Evolutionary conservation across 2,797 vertebrate species (phyloP), one percentile per base, ranked within the genome.

Genomic region (Microcaecilia unicolor): DNA sequence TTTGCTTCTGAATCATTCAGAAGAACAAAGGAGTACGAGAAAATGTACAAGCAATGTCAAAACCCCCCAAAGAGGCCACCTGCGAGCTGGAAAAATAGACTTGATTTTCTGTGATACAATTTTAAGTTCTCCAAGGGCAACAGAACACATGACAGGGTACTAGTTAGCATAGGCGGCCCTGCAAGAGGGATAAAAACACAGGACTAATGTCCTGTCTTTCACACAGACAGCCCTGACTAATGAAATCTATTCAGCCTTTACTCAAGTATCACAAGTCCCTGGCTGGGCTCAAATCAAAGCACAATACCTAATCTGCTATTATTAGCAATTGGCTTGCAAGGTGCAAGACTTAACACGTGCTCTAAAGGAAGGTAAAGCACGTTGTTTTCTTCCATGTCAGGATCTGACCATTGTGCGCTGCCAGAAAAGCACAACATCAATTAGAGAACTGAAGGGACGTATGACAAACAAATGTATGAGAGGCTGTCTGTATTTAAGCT

Each of bases 231-330:
- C 34, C 37, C 17, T 35, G 27, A 31, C 37, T 41, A 41, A 48
- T 25, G 48, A 41, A 41, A 35, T 41, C 45, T 41, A 36, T 48
- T 48, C 37, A 48, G 25, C 36, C 21, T 8, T 7, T 27, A 24
- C 17, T 29, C 46, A 41, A 47, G 31, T 36, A 48, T 41, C 45
- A 36, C 37, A 45, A 48, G n/a, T n/a, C n/a, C n/a, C n/a, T n/a
- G n/a, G n/a, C n/a, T n/a, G n/a, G n/a, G n/a, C n/a, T n/a, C n/a
- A n/a, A n/a, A n/a, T n/a, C n/a, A n/a, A n/a, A n/a, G n/a, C 18
- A 21, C 17, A 29, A 22, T 34, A 34, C 26, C 15, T 30, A 40
- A 34, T 47, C 37, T 47, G 44, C 26, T 34, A 37, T 47, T 41
- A 48, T 35, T 36, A 48, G 28, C 18, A 25, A 37, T 28, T 37